Base-by-base conservation (phyloP, 1,140 invertebrate species). In the Leptoteleia sp. region DNA sequence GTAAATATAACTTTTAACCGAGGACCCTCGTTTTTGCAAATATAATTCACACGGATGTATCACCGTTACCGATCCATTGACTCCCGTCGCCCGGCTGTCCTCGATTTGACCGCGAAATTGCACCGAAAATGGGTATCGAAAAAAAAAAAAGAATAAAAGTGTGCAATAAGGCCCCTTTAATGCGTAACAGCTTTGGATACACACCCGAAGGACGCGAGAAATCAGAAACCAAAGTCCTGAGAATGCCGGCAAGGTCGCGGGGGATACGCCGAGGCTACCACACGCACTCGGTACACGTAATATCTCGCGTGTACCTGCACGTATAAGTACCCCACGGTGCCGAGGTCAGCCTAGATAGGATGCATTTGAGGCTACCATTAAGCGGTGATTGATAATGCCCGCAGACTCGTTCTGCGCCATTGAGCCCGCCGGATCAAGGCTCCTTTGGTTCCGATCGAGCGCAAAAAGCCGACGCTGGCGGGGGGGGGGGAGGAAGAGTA, bases 321-420 rank as follows among this genome's bases (percentile, higher is more conserved):
- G 40, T 64, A 47, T 62, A 64, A 64, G 59, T 73, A 64, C 55
- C 59, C 71, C 71, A 48, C 43, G 81, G 72, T 80, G 81, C 62
- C 57, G 70, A 75, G 75, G 81, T 82, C 77, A 73, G 57, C 79
- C 79, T 82, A 83, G 84, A 85, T 83, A 83, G 82, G 81, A 85
- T 85, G 82, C 83, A 83, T 85, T 83, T 82, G 83, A 85, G 76
- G 81, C 84, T 86, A 84, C 82, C 82, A 85, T 87, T 87, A 86
- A 83, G 78, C 79, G 70, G 81, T 85, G 85, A 87, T 85, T 85
- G 85, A 86, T 87, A 86, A 85, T 87, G 81, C 82, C 81, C 81
- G 81, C 80, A 82, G 82, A 83, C 79, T 72, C 82, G 85, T 87
- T 87, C 83, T 72, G 81, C 84, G 70, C 84, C 80, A 82, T 82